Conservation (phyloP, 2,797 vertebrate genomes). For the Hafferia zeledoni region DNA sequence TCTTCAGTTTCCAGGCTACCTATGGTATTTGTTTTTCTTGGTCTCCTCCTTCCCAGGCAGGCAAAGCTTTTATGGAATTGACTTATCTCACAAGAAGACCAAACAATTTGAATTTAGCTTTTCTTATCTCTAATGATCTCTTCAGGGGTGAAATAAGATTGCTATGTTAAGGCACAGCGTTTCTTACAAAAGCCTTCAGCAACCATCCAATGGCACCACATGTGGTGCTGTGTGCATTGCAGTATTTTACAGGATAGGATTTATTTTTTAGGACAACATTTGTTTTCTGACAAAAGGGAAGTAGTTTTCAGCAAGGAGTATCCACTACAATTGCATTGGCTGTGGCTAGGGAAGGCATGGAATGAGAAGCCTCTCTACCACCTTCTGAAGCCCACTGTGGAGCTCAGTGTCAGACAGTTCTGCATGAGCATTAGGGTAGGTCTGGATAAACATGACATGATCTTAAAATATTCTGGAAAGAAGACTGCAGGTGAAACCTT, state of each 20-base stretch:
- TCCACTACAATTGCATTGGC: background rate
- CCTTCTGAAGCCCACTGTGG: background rate
- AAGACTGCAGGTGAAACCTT: too few species aligned
- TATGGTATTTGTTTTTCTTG: conserved; percentile 30
- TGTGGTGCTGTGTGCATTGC: background rate
- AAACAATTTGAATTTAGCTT: background rate
- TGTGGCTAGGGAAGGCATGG: background rate
- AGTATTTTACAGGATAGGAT: background rate
- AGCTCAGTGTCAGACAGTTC: background rate
- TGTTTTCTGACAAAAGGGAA: background rate
- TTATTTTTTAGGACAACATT: background rate
- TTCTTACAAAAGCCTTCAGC: background rate
- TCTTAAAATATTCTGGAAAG: background rate
- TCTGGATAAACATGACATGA: background rate
- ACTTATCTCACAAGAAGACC: background rate
- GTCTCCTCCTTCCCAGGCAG: background rate
- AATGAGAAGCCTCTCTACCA: background rate
- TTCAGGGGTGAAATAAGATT: background rate
- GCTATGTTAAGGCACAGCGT: background rate
- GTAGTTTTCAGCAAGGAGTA: background rate
- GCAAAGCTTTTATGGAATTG: background rate
- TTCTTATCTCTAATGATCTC: background rate
- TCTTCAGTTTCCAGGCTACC: conserved; percentile 20
- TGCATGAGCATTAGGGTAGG: background rate
- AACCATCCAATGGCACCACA: background rate